Conservation (phyloP, 2,888 invertebrate genomes). For the Cataglyphis albicans region DNA sequence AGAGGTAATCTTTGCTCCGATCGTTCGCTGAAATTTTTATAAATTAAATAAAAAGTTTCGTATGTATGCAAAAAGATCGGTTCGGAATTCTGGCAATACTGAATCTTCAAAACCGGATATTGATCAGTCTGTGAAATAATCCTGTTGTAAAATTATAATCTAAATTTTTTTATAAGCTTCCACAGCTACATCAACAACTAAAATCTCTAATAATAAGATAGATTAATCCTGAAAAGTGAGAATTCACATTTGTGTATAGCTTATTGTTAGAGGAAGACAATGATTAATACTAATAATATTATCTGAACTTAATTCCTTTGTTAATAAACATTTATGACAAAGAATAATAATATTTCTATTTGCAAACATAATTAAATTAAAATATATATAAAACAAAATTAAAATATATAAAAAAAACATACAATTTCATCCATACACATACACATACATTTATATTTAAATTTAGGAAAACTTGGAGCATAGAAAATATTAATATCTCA, state of each 20-base stretch:
- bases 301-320: not conserved
- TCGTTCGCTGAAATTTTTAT: slow-evolving; percentile 8
- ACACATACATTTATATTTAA: not conserved
- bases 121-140: not conserved
- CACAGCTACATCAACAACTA: not conserved
- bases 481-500: not conserved
- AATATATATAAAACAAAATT: no score
- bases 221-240: not conserved
- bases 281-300: not conserved
- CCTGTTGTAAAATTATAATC: slow-evolving; percentile 16
- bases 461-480: not conserved
- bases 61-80: not conserved
- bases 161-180: not conserved
- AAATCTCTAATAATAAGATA: not conserved
- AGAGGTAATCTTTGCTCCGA: not conserved
- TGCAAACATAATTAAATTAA: not conserved
- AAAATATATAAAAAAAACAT: not conserved
- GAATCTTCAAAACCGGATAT: not conserved
- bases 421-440: no score
- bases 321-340: slow-evolving; percentile 7
- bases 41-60: not conserved
- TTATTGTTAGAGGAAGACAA: not conserved
- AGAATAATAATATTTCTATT: slow-evolving; percentile 11
- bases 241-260: not conserved
- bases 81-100: not conserved